These are phyloP conservation scores for Dicaeum eximium DNA, from an alignment of 2,113 vertebrate species.

Conservation along the genomic window DNA sequence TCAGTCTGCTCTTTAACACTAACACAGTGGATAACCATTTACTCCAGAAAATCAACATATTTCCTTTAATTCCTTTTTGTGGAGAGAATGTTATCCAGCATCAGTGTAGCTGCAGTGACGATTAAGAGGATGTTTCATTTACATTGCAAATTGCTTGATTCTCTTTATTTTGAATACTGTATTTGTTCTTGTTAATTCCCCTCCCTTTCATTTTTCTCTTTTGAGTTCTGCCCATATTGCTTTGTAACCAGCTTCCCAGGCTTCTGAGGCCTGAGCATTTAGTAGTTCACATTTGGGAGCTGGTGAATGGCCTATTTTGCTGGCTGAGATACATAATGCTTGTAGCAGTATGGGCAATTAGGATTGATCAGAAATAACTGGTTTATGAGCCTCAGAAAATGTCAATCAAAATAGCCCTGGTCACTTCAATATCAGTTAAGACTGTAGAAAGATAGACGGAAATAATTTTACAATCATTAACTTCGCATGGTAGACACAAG, in stretches of 20 bases:
- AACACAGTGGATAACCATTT: conserved; percentile 44
- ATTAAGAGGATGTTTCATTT: conserved; percentile 38
- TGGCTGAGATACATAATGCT: not conserved
- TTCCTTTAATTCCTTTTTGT: conserved; percentile 54
- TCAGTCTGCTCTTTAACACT: conserved; percentile 54
- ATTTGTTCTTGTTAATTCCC: conserved; percentile 24
- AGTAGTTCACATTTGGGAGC: not conserved
- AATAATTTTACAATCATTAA: conserved; percentile 13
- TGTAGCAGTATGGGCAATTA: not conserved
- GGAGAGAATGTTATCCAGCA: not conserved
- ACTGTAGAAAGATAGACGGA: not conserved
- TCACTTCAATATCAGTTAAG: not conserved
- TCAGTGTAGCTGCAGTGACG: not conserved
- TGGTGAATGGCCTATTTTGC: not conserved
- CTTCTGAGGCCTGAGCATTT: not conserved
- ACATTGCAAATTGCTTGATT: not conserved
- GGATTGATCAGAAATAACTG: not conserved
- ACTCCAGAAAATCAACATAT: conserved; percentile 34
- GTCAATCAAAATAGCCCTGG: not conserved
- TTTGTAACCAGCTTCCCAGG: not conserved
- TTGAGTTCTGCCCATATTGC: not conserved
- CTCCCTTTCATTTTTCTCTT: not conserved
- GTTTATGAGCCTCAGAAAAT: not conserved
- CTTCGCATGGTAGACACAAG: not conserved
- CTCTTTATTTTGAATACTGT: conserved; percentile 32